A percentile compares a stretch with the other conserved stretches of the same genome.
Evolutionary conservation across 2,888 invertebrate genomes (phyloP).

Genomic region (Orthonychiurus folsomi): DNA sequence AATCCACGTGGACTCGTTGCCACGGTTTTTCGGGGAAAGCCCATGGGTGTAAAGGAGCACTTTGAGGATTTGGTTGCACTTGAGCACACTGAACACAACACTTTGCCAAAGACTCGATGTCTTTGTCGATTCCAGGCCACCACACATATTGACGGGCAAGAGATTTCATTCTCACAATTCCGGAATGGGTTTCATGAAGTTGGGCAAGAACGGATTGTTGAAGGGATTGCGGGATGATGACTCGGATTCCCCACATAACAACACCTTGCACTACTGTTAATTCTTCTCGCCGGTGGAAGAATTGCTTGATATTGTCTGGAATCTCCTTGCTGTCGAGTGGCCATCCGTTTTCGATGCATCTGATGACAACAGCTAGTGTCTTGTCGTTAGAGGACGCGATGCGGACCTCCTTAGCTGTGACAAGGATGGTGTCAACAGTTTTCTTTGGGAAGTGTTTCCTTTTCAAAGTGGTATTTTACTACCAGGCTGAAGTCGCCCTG

Average conservation of each 20-base stretch:
- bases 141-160: slow-evolving; percentile 4
- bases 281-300: slow-evolving; percentile 8
- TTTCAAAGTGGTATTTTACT: no score
- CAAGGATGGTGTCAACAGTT: no score
- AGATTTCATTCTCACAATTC: not conserved
- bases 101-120: not conserved
- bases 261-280: not conserved
- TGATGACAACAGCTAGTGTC: slow-evolving; percentile 3
- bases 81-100: not conserved
- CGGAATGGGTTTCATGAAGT: slow-evolving; percentile 1
- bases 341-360: slow-evolving; percentile 14
- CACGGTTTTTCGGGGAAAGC: slow-evolving; percentile 5
- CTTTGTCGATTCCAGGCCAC: slow-evolving; percentile 10
- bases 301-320: no score
- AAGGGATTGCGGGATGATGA: slow-evolving; percentile 9
- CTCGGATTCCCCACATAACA: slow-evolving; percentile 7
- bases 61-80: slow-evolving; percentile 68
- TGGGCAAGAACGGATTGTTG: not conserved
- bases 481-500: no score
- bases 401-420: not conserved
- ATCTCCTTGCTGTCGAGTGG: no score
- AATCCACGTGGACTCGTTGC: slow-evolving; percentile 5
- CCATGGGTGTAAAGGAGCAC: slow-evolving; percentile 45
- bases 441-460: no score
- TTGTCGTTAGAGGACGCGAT: not conserved